Percentiles rank a stretch among this genome's conserved stretches.
These are phyloP conservation scores for Synaphobranchus kaupii DNA, from an alignment of 2,797 vertebrate species.

Conservation along the genomic window DNA sequence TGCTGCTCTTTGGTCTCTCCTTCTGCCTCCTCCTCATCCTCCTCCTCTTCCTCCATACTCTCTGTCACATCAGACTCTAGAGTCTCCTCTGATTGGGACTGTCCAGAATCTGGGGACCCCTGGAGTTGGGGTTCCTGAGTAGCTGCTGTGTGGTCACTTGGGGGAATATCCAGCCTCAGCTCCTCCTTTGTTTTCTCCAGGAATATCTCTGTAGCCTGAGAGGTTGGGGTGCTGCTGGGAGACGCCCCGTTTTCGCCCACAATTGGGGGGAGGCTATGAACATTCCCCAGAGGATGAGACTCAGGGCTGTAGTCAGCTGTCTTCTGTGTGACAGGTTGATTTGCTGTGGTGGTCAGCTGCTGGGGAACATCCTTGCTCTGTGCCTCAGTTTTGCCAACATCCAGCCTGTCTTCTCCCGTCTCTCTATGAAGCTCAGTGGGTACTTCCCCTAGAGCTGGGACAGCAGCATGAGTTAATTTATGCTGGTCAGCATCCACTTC, in stretches of 20 bases:
- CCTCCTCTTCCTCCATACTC: slow-evolving; percentile 45
- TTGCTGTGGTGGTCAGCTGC: neutral
- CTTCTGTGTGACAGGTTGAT: slow-evolving; percentile 16
- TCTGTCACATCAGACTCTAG: slow-evolving; percentile 50
- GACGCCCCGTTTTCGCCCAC: neutral
- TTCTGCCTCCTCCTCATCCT: slow-evolving; percentile 21
- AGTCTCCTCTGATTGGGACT: slow-evolving; percentile 41
- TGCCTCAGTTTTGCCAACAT: slow-evolving; percentile 5
- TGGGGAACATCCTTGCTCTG: slow-evolving; percentile 17
- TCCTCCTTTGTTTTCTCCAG: slow-evolving; percentile 43
- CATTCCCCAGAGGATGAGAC: slow-evolving; percentile 10
- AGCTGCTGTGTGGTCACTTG: slow-evolving; percentile 25
- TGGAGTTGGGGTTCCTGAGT: slow-evolving; percentile 34
- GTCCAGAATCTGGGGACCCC: slow-evolving; percentile 35
- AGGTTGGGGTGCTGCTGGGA: neutral
- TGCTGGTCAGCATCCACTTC: slow-evolving; percentile 36
- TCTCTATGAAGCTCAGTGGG: neutral
- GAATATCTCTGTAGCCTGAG: slow-evolving; percentile 29
- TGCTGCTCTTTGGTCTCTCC: slow-evolving; percentile 18
- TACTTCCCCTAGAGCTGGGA: slow-evolving; percentile 20
- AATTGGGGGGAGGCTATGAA: neutral
- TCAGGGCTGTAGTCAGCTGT: slow-evolving; percentile 14
- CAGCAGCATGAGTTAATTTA: neutral
- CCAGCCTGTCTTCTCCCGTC: slow-evolving; percentile 9
- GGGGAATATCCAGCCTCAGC: slow-evolving; percentile 31